phyloP scores from a whole-genome alignment of 2,888 invertebrate species.

The Dolichopus griseipennis region DNA sequence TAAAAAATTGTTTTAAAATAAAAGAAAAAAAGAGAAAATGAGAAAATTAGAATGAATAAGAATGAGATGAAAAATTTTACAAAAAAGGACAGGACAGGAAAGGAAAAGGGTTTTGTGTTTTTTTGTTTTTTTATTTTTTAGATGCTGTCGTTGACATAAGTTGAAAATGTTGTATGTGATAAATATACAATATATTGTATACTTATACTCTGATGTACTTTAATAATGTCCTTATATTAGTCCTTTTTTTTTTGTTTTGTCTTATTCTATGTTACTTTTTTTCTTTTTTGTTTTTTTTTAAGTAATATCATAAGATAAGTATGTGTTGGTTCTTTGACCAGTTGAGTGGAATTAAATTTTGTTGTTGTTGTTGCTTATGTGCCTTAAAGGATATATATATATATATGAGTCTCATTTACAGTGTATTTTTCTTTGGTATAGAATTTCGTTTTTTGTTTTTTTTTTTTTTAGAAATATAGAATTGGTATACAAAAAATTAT shows the following conservation, averaged over 20 bases:
- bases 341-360: slow-evolving; percentile 35
- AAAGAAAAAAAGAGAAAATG: too few relatives aligned
- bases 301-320: background rate
- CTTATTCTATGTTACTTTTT: too few relatives aligned
- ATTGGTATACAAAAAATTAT: too few relatives aligned
- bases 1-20: too few relatives aligned
- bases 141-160: slow-evolving; percentile 1
- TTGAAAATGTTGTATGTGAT: background rate
- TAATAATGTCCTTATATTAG: too few relatives aligned
- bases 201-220: background rate
- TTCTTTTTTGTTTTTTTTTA: background rate
- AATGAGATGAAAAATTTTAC: background rate
- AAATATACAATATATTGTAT: background rate
- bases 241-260: background rate
- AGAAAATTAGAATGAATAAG: too few relatives aligned
- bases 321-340: slow-evolving; percentile 33
- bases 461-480: background rate
- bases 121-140: background rate
- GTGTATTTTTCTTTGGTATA: too few relatives aligned
- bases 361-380: slow-evolving; percentile 14
- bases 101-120: background rate
- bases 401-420: too few relatives aligned
- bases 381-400: background rate
- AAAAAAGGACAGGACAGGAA: background rate
- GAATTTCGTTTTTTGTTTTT: background rate